These are phyloP conservation scores for Lepidocyrtoides sp. DNA, from an alignment of 2,888 invertebrate species.

Conservation along the genomic window DNA sequence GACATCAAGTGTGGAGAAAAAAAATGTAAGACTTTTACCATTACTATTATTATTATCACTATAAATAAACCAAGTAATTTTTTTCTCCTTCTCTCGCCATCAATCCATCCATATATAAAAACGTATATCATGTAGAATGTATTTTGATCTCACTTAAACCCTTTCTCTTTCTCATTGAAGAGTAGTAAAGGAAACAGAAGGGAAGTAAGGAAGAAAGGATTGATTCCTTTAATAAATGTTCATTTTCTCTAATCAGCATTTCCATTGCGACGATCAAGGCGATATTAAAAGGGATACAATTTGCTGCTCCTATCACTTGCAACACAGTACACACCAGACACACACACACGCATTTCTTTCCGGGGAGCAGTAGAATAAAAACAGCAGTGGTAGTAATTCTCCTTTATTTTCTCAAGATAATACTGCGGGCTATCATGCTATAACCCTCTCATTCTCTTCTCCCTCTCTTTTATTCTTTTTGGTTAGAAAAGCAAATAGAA, in stretches of 20 bases:
- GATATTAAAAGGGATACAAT: conserved; percentile 78
- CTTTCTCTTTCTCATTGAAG: no score
- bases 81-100: no score
- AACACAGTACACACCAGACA: neutral
- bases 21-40: neutral
- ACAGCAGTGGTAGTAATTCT: conserved; percentile 32
- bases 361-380: neutral
- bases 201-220: neutral
- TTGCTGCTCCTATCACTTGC: conserved; percentile 67
- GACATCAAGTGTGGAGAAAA: neutral
- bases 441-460: neutral
- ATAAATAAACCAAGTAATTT: neutral
- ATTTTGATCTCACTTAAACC: neutral
- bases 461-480: neutral
- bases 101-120: neutral
- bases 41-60: neutral
- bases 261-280: conserved; percentile 70
- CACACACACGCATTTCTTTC: conserved; percentile 43
- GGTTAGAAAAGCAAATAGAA: neutral
- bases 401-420: conserved; percentile 49
- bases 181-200: no score
- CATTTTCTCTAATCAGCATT: conserved; percentile 77
- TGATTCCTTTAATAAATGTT: conserved; percentile 75
- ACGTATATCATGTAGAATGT: no score
- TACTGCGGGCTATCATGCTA: conserved; percentile 25